phyloP scores from a whole-genome alignment of 64 coral and sea anemone species.

The Montipora sp. region DNA sequence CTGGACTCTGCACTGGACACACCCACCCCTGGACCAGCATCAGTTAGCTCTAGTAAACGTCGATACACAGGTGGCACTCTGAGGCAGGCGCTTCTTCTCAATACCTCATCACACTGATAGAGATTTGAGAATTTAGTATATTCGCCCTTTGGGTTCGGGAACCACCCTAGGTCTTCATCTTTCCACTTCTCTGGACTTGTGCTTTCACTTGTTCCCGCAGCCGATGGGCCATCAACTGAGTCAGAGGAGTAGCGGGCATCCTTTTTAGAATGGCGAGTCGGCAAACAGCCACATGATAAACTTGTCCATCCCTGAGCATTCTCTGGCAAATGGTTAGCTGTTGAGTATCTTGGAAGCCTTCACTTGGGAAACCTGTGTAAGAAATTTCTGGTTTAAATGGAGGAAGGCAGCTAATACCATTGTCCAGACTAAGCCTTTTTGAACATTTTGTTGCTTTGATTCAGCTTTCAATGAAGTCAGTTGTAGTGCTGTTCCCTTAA shows the following conservation, averaged over 20 bases:
- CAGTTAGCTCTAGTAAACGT: slow-evolving; percentile 67
- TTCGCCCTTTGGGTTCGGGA: too few relatives aligned
- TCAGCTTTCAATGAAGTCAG: slow-evolving; percentile 32
- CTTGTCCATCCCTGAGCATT: slow-evolving; percentile 40
- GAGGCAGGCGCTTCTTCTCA: slow-evolving; percentile 52
- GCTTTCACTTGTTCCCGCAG: too few relatives aligned
- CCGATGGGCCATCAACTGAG: too few relatives aligned
- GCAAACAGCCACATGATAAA: slow-evolving; percentile 9
- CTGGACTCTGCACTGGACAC: slow-evolving; percentile 64
- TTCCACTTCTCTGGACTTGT: too few relatives aligned
- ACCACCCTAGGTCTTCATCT: too few relatives aligned
- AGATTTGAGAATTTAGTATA: neutral
- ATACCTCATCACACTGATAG: slow-evolving; percentile 54
- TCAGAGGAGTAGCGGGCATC: too few relatives aligned
- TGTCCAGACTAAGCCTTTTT: slow-evolving; percentile 51
- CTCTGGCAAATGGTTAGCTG: slow-evolving; percentile 20
- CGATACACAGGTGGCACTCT: slow-evolving; percentile 68
- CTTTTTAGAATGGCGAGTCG: too few relatives aligned
- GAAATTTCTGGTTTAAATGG: slow-evolving; percentile 43
- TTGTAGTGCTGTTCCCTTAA: neutral
- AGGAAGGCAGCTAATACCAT: slow-evolving; percentile 46
- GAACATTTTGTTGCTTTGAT: slow-evolving; percentile 21
- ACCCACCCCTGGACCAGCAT: slow-evolving; percentile 67
- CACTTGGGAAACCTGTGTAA: slow-evolving; percentile 13
- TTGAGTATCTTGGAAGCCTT: slow-evolving; percentile 20